Evolutionary conservation across 2,113 vertebrate species (phyloP).

Genomic region (Lontra canadensis): DNA sequence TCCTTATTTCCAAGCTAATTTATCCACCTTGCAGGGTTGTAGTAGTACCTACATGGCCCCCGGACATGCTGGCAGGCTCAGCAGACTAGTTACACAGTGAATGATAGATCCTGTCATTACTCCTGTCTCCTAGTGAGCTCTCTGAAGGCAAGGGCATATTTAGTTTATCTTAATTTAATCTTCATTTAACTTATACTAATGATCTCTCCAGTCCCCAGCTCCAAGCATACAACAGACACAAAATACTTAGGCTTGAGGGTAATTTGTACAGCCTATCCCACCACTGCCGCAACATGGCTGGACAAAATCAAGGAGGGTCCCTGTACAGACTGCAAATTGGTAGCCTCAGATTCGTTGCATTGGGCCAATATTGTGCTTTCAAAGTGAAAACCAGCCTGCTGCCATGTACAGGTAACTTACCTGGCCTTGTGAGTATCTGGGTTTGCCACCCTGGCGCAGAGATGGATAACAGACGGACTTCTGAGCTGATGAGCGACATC

Average conservation of each 20-base stretch:
- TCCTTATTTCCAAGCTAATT: neutral
- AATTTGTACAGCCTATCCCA: neutral
- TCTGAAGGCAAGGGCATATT: neutral
- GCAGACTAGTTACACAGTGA: neutral
- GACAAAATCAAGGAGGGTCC: neutral
- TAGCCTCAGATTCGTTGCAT: neutral
- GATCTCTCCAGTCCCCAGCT: neutral
- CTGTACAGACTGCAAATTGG: neutral
- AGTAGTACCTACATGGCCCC: neutral
- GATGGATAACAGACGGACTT: neutral
- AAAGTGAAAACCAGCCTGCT: neutral
- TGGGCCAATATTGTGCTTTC: neutral
- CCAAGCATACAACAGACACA: neutral
- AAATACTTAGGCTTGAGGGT: neutral
- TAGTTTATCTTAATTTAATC: neutral
- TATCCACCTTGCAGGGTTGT: neutral
- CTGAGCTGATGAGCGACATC: no score
- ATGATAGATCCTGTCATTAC: neutral
- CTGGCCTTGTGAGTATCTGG: neutral
- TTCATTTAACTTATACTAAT: neutral
- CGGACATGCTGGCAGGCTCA: neutral
- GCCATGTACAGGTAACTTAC: neutral
- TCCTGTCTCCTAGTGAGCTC: neutral
- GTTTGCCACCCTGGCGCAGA: neutral
- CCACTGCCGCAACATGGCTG: neutral